Conservation (phyloP, 2,113 vertebrate species). For the Bungarus multicinctus region DNA sequence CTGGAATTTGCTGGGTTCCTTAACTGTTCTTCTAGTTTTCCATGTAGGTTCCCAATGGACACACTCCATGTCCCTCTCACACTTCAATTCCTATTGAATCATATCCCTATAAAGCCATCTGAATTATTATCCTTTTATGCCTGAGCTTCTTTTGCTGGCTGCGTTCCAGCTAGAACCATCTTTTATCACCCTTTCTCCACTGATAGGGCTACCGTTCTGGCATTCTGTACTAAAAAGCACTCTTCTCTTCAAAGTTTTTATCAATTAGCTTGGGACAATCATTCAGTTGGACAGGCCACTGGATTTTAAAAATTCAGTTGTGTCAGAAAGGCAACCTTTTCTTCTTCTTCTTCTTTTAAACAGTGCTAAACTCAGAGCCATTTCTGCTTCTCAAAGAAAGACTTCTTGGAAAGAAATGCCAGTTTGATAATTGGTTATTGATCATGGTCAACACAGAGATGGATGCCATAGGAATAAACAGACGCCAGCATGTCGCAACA, state of each 20-base stretch:
- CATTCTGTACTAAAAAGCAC: constrained; percentile 89
- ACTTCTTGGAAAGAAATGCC: constrained; percentile 83
- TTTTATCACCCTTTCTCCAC: constrained; percentile 65
- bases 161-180: constrained; percentile 33
- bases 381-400: constrained; percentile 78
- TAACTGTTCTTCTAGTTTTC: background rate
- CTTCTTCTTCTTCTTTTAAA: constrained; percentile 24
- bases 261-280: constrained; percentile 91
- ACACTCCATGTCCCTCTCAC: background rate
- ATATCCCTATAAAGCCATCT: constrained; percentile 16
- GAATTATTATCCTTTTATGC: background rate
- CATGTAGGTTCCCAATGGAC: background rate
- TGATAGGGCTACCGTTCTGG: constrained; percentile 83
- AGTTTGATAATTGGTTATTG: constrained; percentile 99
- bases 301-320: constrained; percentile 83
- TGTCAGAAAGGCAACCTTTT: constrained; percentile 82
- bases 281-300: constrained; percentile 87
- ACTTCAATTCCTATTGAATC: background rate
- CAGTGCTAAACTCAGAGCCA: constrained; percentile 79
- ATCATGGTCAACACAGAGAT: constrained; percentile 85
- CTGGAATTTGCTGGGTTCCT: background rate
- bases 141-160: constrained; percentile 32
- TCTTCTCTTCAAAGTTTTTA: constrained; percentile 93
- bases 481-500: constrained; percentile 85
- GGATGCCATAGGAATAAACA: constrained; percentile 84